These are phyloP conservation scores for Pseudolaguvia tuberculata DNA, from an alignment of 2,113 vertebrate genomes.

Conservation along the genomic window DNA sequence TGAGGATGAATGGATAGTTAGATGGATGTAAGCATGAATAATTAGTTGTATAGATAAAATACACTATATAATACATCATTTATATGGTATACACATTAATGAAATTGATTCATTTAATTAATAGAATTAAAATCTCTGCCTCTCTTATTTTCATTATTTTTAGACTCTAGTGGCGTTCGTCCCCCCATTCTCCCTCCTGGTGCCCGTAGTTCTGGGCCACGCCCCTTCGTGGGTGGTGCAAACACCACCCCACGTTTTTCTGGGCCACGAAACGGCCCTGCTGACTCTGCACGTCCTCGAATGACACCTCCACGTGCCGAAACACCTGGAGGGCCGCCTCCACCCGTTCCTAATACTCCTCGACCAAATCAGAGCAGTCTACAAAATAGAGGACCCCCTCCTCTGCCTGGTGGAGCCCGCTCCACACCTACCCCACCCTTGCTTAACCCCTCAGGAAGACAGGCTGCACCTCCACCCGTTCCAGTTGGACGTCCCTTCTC, in stretches of 20 bases:
- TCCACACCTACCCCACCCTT: slow-evolving; percentile 59
- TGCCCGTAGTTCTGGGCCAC: slow-evolving; percentile 71
- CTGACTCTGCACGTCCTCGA: slow-evolving; percentile 72
- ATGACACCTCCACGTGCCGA: slow-evolving; percentile 72
- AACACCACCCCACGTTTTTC: slow-evolving; percentile 57
- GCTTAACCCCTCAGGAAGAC: slow-evolving; percentile 67
- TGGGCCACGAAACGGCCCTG: slow-evolving; percentile 53
- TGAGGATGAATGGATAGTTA: too few species aligned
- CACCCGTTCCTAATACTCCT: slow-evolving; percentile 81
- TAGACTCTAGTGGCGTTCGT: slow-evolving; percentile 75
- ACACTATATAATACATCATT: too few species aligned
- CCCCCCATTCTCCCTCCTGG: slow-evolving; percentile 80
- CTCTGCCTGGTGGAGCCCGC: slow-evolving; percentile 64
- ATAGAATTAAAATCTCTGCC: background rate
- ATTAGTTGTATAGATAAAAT: too few species aligned
- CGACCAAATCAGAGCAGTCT: slow-evolving; percentile 67
- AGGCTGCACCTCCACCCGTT: slow-evolving; percentile 59
- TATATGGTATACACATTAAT: too few species aligned
- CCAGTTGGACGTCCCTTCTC: slow-evolving; percentile 55
- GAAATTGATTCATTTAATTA: too few species aligned
- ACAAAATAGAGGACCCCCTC: slow-evolving; percentile 67
- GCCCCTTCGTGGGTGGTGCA: slow-evolving; percentile 64
- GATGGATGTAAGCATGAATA: too few species aligned
- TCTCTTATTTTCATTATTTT: slow-evolving; percentile 15
- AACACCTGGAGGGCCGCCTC: slow-evolving; percentile 60